Evolutionary conservation across 2,113 vertebrate species (phyloP).

Genomic region (Arothron firmamentum): DNA sequence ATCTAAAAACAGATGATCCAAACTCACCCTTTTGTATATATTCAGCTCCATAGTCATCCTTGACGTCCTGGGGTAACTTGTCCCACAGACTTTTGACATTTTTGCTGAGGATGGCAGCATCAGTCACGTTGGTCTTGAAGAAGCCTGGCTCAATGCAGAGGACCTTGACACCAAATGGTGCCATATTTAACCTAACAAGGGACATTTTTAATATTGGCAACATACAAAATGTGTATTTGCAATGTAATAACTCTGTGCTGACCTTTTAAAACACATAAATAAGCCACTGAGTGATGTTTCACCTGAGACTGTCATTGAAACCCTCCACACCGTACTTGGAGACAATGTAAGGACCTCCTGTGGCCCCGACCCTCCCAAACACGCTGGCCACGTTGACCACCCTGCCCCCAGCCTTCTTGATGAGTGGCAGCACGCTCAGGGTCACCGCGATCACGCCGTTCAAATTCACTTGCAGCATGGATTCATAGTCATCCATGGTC

Average conservation of each 20-base stretch:
- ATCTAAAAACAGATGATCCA: neutral
- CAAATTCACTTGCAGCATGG: slow-evolving; percentile 76
- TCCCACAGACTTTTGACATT: slow-evolving; percentile 65
- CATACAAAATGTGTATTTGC: neutral
- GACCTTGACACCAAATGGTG: slow-evolving; percentile 80
- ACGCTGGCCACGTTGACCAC: slow-evolving; percentile 79
- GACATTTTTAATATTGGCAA: neutral
- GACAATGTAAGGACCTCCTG: slow-evolving; percentile 73
- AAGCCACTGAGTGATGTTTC: slow-evolving; percentile 3
- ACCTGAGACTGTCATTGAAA: slow-evolving; percentile 81
- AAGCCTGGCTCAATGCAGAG: slow-evolving; percentile 78
- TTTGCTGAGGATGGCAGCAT: slow-evolving; percentile 46
- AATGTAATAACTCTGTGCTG: neutral
- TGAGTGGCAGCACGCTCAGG: slow-evolving; percentile 78
- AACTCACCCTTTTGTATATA: slow-evolving; percentile 59
- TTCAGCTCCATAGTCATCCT: slow-evolving; percentile 66
- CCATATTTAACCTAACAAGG: slow-evolving; percentile 70
- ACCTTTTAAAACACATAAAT: neutral
- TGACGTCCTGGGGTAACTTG: slow-evolving; percentile 68
- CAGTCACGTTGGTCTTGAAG: slow-evolving; percentile 74
- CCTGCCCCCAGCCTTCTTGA: slow-evolving; percentile 80
- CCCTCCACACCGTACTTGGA: slow-evolving; percentile 80
- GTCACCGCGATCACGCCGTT: slow-evolving; percentile 79
- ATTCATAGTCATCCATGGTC: slow-evolving; percentile 75
- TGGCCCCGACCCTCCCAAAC: slow-evolving; percentile 70